Evolutionary conservation across 2,113 vertebrate genomes (phyloP), one percentile per base, ranked within the genome.

Genomic region (Phalacrocorax pelagicus): DNA sequence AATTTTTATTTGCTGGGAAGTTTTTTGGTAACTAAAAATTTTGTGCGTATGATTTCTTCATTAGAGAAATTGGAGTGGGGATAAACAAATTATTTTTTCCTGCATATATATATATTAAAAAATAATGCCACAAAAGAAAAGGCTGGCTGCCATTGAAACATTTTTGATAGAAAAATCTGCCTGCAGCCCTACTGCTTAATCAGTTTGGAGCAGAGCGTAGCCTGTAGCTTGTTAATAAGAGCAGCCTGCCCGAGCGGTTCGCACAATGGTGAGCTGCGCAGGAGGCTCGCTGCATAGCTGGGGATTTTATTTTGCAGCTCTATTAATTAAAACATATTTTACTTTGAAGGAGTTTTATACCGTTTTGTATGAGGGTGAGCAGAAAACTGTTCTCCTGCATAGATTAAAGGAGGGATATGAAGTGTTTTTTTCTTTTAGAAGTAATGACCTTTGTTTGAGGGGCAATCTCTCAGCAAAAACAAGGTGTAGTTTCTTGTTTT

Each of bases 271-370:
- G 93, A 91, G 91, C 92, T 59, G 19, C 94, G 85, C 79, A 91
- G 84, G 77, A 96, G 97, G 83, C 55, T 86, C 42, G 58, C 23
- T 79, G 88, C 95, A 81, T 62, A 94, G 92, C 58, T 78, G 84
- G 47, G 92, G 88, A 88, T 94, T 96, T 96, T 79, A 96, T 82
- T 97, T 95, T 95, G 93, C 89, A 75, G 95, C 91, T 94, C 92
- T 94, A 81, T 88, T 95, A 95, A 97, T 96, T 97, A 95, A 96
- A 97, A 92, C 70, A 91, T 93, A 91, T 95, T 94, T 94, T n/a
- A 84, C 90, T 95, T 94, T 95, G 93, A 96, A 95, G 90, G 65
- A 84, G 38, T 52, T 57, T 92, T 97, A 96, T 90, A 89, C 91
- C 91, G 87, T 90, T 94, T 95, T 96, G 88, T 86, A 86, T 9